A percentile compares a stretch with the other conserved stretches of the same genome.
Evolutionary conservation across 2,888 invertebrate genomes (phyloP).

Genomic region (Ennomos quercinarius): DNA sequence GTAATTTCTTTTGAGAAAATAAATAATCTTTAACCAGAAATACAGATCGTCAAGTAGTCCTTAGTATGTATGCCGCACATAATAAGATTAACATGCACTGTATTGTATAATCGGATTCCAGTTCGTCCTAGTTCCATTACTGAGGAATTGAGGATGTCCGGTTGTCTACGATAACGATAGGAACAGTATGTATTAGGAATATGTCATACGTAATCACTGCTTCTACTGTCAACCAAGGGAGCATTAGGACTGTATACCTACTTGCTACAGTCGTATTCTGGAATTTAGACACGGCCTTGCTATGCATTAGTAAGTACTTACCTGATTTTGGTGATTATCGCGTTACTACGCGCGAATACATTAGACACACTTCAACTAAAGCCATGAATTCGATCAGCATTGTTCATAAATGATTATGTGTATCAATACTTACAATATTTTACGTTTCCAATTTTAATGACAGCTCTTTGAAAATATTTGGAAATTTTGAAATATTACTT

Average conservation of each 20-base stretch:
- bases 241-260: not conserved
- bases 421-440: slow-evolving; percentile 7
- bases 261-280: slow-evolving; percentile 12
- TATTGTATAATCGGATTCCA: slow-evolving; percentile 26
- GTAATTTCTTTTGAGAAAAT: too few species aligned
- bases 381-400: slow-evolving; percentile 23
- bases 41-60: too few species aligned
- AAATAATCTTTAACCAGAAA: too few species aligned
- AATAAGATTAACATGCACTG: slow-evolving; percentile 12
- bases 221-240: not conserved
- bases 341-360: slow-evolving; percentile 28
- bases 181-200: too few species aligned
- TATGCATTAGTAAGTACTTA: slow-evolving; percentile 24
- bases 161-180: slow-evolving; percentile 22
- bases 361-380: slow-evolving; percentile 33
- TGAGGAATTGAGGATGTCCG: slow-evolving; percentile 32
- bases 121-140: slow-evolving; percentile 32
- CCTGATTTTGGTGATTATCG: slow-evolving; percentile 33
- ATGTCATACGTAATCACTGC: not conserved
- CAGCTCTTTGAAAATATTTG: slow-evolving; percentile 7
- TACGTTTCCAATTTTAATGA: not conserved
- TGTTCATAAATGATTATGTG: slow-evolving; percentile 14
- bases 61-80: slow-evolving; percentile 1
- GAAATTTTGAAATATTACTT: too few species aligned
- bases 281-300: slow-evolving; percentile 48